Evolutionary conservation across 1,140 invertebrate species (phyloP).

Genomic region (Diploscapter pachys): DNA sequence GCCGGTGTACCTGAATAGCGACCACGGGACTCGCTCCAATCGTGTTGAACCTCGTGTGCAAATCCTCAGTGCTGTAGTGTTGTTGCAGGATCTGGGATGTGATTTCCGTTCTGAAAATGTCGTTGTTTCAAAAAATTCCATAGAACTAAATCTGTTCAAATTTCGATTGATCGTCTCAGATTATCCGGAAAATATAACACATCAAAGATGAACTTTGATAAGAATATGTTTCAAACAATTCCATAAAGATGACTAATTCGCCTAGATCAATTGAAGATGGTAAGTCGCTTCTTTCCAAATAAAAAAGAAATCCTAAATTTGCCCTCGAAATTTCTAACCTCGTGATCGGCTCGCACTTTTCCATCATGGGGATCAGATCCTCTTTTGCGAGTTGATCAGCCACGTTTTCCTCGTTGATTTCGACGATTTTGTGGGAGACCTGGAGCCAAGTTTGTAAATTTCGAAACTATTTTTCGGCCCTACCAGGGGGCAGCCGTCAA

Average conservation of each 20-base stretch:
- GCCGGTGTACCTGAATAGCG: background rate
- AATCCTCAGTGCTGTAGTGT: slow-evolving; percentile 2
- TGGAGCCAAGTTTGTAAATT: background rate
- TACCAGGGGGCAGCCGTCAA: slow-evolving; percentile 18
- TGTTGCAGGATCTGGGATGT: background rate
- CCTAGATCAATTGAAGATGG: too few species aligned
- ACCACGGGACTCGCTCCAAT: slow-evolving; percentile 4
- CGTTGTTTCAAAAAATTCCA: too few species aligned
- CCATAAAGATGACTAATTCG: too few species aligned
- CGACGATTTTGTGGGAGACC: background rate
- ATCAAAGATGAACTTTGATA: background rate
- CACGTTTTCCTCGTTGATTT: slow-evolving; percentile 12
- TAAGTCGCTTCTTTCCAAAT: too few species aligned
- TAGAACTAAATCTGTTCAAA: background rate
- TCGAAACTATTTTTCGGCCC: background rate
- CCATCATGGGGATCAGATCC: slow-evolving; percentile 10
- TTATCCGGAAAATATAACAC: background rate
- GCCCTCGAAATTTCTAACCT: background rate
- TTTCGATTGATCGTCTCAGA: background rate
- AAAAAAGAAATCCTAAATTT: too few species aligned
- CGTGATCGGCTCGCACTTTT: slow-evolving; percentile 1
- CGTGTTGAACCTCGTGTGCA: background rate
- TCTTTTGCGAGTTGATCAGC: slow-evolving; percentile 3
- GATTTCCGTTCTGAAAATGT: too few species aligned
- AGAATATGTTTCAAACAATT: too few species aligned